Conservation (phyloP, 2,888 invertebrate genomes). For the Chorisops tibialis region DNA sequence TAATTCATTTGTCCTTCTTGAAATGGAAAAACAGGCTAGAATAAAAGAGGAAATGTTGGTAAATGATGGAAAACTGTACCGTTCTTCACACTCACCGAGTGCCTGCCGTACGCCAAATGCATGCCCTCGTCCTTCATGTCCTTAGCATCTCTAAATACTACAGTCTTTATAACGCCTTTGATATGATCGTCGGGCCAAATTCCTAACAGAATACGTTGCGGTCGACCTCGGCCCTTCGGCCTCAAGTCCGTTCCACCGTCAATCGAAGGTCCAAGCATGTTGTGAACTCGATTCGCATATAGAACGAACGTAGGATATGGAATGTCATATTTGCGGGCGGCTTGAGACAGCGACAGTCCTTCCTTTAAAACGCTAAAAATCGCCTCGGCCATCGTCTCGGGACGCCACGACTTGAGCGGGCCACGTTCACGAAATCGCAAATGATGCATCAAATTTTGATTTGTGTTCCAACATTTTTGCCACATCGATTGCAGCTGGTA, state of each 20-base stretch:
- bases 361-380: constrained; percentile 90
- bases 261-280: constrained; percentile 89
- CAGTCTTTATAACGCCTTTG: constrained; percentile 86
- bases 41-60: constrained; percentile 27
- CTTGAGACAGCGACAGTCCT: constrained; percentile 83
- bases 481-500: constrained; percentile 93
- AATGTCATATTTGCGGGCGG: constrained; percentile 90
- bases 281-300: constrained; percentile 89
- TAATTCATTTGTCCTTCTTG: constrained; percentile 65
- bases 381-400: constrained; percentile 93
- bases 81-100: constrained; percentile 55
- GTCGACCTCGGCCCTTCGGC: constrained; percentile 86
- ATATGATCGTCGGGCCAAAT: constrained; percentile 95
- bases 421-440: constrained; percentile 88
- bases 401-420: constrained; percentile 88
- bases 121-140: constrained; percentile 71
- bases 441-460: constrained; percentile 86
- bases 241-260: constrained; percentile 87
- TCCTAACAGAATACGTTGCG: constrained; percentile 84
- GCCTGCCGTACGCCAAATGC: constrained; percentile 59
- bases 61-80: not conserved
- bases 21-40: constrained; percentile 56
- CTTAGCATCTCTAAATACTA: constrained; percentile 85
- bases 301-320: constrained; percentile 92
- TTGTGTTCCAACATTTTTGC: constrained; percentile 95